A percentile compares a stretch with the other conserved stretches of the same genome.
phyloP scores from a whole-genome alignment of 1,140 invertebrate genomes.

The Drosophila triauraria region DNA sequence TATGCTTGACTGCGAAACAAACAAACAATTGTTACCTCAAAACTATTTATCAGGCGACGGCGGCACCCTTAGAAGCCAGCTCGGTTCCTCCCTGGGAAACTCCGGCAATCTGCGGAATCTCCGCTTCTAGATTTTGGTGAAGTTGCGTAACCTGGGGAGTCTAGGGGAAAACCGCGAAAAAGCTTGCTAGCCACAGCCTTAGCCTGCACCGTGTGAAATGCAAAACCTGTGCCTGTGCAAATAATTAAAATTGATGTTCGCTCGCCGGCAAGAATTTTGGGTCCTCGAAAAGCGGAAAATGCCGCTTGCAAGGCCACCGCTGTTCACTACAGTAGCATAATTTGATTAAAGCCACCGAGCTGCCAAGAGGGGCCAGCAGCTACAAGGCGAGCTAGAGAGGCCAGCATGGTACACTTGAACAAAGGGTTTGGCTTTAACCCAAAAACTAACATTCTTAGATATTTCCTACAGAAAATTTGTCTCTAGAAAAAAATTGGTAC shows the following conservation, averaged over 20 bases:
- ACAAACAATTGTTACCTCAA: conserved; percentile 58
- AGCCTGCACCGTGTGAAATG: conserved; percentile 64
- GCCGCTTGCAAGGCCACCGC: conserved; percentile 57
- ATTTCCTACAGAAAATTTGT: no score
- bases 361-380: conserved; percentile 13
- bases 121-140: conserved; percentile 18
- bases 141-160: conserved; percentile 13
- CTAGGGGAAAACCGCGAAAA: conserved; percentile 34
- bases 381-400: conserved; percentile 32
- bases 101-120: conserved; percentile 15
- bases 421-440: neutral
- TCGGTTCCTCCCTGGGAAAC: conserved; percentile 25
- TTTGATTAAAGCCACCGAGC: conserved; percentile 76
- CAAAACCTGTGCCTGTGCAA: conserved; percentile 66
- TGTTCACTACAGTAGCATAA: conserved; percentile 56
- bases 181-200: conserved; percentile 30
- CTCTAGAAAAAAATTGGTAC: neutral
- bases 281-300: conserved; percentile 60
- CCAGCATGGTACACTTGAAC: conserved; percentile 8
- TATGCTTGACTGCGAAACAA: conserved; percentile 81
- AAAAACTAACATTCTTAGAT: fast-evolving
- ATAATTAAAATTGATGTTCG: conserved; percentile 80
- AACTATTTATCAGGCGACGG: conserved; percentile 33
- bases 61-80: conserved; percentile 31
- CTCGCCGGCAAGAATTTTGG: conserved; percentile 3